These are phyloP conservation scores for Cnemophilus loriae DNA, from an alignment of 2,113 vertebrate genomes.

Conservation along the genomic window DNA sequence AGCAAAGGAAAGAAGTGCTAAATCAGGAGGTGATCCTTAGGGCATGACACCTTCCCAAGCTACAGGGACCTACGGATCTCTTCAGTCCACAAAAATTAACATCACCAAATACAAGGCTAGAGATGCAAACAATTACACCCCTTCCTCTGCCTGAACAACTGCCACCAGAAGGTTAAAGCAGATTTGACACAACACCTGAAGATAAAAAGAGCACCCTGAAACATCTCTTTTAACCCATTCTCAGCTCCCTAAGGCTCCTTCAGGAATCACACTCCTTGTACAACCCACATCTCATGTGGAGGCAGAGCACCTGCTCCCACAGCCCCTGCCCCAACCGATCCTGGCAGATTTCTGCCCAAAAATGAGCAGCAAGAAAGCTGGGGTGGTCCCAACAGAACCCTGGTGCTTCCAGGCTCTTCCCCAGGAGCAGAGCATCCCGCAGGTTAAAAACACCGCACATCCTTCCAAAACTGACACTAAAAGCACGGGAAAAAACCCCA, in stretches of 20 bases:
- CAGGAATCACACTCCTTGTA: neutral
- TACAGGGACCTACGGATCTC: accelerated
- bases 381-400: neutral
- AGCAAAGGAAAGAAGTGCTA: neutral
- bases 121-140: neutral
- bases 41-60: neutral
- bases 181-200: neutral
- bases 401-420: neutral
- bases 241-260: neutral
- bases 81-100: neutral
- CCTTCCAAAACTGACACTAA: neutral
- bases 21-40: neutral
- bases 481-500: neutral
- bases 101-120: neutral
- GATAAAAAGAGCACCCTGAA: neutral
- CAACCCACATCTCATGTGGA: neutral
- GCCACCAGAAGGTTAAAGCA: neutral
- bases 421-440: neutral
- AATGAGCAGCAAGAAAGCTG: neutral
- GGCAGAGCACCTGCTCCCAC: neutral
- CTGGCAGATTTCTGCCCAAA: neutral
- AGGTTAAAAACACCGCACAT: neutral
- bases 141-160: neutral
- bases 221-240: neutral
- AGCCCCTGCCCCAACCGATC: accelerated